Conservation (phyloP, 2,888 invertebrate species). For the Thecophora atra region DNA sequence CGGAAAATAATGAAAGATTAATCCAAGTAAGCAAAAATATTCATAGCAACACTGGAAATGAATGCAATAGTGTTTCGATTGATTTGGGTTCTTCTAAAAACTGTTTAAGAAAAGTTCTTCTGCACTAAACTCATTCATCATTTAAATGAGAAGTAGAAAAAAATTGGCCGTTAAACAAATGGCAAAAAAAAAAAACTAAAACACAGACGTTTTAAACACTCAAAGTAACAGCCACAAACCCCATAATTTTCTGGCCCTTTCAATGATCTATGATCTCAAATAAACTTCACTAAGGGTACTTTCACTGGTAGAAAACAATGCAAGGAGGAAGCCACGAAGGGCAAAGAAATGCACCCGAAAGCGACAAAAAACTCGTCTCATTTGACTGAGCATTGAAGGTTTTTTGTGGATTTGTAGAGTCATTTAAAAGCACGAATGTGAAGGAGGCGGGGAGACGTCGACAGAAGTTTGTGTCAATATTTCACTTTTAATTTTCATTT, state of each 20-base stretch:
- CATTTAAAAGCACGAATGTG: not conserved
- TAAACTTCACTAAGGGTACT: slow-evolving; percentile 26
- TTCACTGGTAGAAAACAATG: slow-evolving; percentile 21
- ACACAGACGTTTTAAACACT: not conserved
- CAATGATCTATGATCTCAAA: slow-evolving; percentile 29
- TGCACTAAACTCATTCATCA: not conserved
- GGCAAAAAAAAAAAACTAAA: not conserved
- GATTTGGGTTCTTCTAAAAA: not conserved
- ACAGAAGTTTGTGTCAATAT: slow-evolving; percentile 34
- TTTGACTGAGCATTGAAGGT: not conserved
- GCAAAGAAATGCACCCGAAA: too few relatives aligned
- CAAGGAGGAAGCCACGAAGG: too few relatives aligned
- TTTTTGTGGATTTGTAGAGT: not conserved
- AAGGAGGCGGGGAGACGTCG: not conserved
- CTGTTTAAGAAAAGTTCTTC: not conserved
- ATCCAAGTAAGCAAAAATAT: not conserved
- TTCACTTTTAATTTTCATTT: slow-evolving; percentile 39
- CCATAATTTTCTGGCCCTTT: not conserved
- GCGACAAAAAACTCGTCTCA: not conserved
- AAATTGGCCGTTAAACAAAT: slow-evolving; percentile 30
- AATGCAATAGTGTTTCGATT: too few relatives aligned
- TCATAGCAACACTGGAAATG: not conserved
- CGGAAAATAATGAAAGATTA: not conserved
- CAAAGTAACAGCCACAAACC: not conserved
- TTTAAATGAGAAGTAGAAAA: too few relatives aligned